Evolutionary conservation across 2,888 invertebrate species (phyloP), one percentile per base, ranked within the genome.

Genomic region (Biston stratarius): DNA sequence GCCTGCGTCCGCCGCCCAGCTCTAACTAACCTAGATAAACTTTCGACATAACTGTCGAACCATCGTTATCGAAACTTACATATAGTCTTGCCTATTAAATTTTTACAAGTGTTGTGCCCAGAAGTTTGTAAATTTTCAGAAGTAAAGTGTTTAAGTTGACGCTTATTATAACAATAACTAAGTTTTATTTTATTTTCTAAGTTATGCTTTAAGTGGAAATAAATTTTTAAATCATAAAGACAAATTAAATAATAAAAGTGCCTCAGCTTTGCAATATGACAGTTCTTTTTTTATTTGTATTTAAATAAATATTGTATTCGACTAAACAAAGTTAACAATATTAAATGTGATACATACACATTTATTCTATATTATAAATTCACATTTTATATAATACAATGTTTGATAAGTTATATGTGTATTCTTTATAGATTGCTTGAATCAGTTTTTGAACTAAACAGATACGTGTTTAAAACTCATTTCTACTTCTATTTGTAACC

Each of bases 1-100:
- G 64, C 75, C 75, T 75, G 75, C 74, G 76, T 67, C 74, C 72
- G 69, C 73, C 73, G 55, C 60, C 53, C 48, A 33, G 33, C 15
- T 24, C 64, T 42, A 24, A 33, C 48, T 33, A 48, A 6, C 34
- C 33, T 51, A 34, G 36, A n/a, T 44, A 15, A 62, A 58, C 67
- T 62, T 52, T 34, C 34, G 5, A 56, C 33, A 64, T 34, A 65
- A 61, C 70, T 63, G 57, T 45, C 47, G 64, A 64, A 67, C 63
- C 73, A 69, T 53, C 69, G 58, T 69, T 67, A 65, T 69, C 53
- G 60, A 61, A 62, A 48, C 67, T 67, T 55, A 36, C 55, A 49
- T 11, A 40, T 44, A 57, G 12, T 5, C 42, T 47, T 58, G 51
- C 44, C 52, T 47, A 24, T 59, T 59, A 52, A 53, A 40, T 6